phyloP scores from a whole-genome alignment of 2,888 invertebrate genomes.

The Megamerina dolium region DNA sequence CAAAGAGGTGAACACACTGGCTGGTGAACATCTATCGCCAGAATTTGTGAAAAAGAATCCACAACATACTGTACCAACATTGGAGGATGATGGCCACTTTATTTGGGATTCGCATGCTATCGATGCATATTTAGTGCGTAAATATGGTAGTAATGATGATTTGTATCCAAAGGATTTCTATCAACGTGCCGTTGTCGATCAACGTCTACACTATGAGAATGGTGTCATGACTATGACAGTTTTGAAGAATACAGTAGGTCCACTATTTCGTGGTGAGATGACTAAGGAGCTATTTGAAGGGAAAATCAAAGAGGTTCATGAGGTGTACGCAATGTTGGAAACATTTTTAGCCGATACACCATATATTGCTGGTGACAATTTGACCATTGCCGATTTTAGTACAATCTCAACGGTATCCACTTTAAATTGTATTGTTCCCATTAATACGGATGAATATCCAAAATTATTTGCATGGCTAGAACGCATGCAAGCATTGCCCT shows the following conservation, averaged over 20 bases:
- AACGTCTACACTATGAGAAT: conserved; percentile 24
- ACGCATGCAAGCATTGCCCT: conserved; percentile 28
- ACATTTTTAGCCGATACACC: conserved; percentile 19
- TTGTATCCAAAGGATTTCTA: conserved; percentile 35
- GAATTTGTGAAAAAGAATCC: conserved; percentile 39
- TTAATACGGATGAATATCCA: conserved; percentile 21
- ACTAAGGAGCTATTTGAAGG: conserved; percentile 15
- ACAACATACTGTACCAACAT: conserved; percentile 36
- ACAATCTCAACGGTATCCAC: conserved; percentile 21
- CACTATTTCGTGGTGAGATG: conserved; percentile 5
- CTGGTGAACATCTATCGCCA: conserved; percentile 25
- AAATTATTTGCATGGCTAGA: conserved; percentile 29
- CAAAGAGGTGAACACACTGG: conserved; percentile 36
- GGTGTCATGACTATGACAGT: conserved; percentile 20
- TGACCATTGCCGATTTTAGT: conserved; percentile 38
- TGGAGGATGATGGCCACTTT: conserved; percentile 33
- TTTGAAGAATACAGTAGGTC: conserved; percentile 4
- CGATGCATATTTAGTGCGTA: conserved; percentile 34
- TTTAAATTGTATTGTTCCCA: conserved; percentile 12
- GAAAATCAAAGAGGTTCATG: conserved; percentile 19
- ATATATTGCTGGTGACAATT: conserved; percentile 23
- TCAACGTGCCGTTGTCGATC: conserved; percentile 29
- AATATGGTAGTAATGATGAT: conserved; percentile 28
- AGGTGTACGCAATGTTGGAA: conserved; percentile 18
- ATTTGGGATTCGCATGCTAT: conserved; percentile 45